These are phyloP conservation scores for Syngnathoides biaculeatus DNA, from an alignment of 2,113 vertebrate species.

Conservation along the genomic window DNA sequence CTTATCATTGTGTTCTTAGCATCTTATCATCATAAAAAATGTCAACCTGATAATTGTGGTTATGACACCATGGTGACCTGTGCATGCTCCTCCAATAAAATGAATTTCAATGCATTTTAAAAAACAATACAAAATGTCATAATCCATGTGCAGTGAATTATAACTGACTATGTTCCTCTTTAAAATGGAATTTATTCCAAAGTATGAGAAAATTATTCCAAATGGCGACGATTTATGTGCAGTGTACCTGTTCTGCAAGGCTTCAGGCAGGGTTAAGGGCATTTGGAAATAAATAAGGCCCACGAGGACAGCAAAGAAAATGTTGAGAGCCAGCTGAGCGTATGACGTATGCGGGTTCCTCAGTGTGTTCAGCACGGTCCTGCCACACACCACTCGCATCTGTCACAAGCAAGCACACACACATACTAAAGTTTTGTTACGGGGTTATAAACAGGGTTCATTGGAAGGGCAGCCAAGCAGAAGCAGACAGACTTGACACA, in stretches of 20 bases:
- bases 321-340: conserved; percentile 68
- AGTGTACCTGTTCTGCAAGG: conserved; percentile 76
- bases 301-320: conserved; percentile 71
- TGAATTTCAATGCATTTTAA: neutral
- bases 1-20: neutral
- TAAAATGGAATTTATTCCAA: too few species aligned
- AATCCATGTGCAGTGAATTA: conserved; percentile 41
- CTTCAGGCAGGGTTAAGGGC: conserved; percentile 70
- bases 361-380: conserved; percentile 64
- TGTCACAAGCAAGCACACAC: conserved; percentile 34
- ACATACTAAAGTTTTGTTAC: conserved; percentile 13
- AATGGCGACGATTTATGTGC: neutral
- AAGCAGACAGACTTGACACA: neutral
- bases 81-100: neutral
- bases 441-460: conserved; percentile 19
- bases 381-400: conserved; percentile 69
- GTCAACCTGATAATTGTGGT: too few species aligned
- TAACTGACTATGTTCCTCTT: too few species aligned
- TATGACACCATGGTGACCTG: too few species aligned
- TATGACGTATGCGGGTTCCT: conserved; percentile 80
- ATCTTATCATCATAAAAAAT: neutral
- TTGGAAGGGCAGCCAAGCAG: conserved; percentile 12
- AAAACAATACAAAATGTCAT: too few species aligned
- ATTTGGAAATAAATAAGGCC: conserved; percentile 79
- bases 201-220: too few species aligned